phyloP scores from a whole-genome alignment of 2,888 invertebrate species.

The Sarcophaga carnaria region DNA sequence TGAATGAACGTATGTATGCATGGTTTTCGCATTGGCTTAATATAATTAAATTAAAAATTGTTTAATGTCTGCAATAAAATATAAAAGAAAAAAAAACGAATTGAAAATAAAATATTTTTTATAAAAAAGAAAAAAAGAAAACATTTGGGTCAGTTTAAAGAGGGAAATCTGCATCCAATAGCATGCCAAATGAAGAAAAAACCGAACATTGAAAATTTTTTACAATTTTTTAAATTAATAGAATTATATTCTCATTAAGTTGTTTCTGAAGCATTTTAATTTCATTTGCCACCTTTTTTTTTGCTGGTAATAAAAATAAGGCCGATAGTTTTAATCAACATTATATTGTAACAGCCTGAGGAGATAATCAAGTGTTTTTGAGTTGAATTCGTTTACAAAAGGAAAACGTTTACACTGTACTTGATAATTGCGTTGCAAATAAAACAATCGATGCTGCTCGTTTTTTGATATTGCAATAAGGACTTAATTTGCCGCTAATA shows the following conservation, averaged over 20 bases:
- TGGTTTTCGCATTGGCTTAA: conserved; percentile 39
- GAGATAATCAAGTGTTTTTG: too few species aligned
- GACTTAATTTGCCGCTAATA: too few species aligned
- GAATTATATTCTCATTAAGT: conserved; percentile 49
- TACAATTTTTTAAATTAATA: conserved; percentile 43
- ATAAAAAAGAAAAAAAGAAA: not conserved
- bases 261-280: conserved; percentile 20
- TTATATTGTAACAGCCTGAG: not conserved
- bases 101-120: conserved; percentile 36
- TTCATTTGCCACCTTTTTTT: not conserved
- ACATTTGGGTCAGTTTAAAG: conserved; percentile 61
- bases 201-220: not conserved
- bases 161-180: conserved; percentile 6
- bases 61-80: conserved; percentile 52
- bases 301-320: not conserved
- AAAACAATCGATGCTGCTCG: too few species aligned
- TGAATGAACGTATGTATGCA: conserved; percentile 3
- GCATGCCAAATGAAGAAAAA: not conserved
- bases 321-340: conserved; percentile 39
- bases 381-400: too few species aligned
- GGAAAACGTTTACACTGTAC: too few species aligned
- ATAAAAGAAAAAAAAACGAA: not conserved
- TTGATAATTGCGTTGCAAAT: too few species aligned
- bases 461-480: too few species aligned
- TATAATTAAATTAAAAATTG: conserved; percentile 65